Evolutionary conservation across 2,888 invertebrate genomes (phyloP).

Genomic region (Ariolimax columbianus): DNA sequence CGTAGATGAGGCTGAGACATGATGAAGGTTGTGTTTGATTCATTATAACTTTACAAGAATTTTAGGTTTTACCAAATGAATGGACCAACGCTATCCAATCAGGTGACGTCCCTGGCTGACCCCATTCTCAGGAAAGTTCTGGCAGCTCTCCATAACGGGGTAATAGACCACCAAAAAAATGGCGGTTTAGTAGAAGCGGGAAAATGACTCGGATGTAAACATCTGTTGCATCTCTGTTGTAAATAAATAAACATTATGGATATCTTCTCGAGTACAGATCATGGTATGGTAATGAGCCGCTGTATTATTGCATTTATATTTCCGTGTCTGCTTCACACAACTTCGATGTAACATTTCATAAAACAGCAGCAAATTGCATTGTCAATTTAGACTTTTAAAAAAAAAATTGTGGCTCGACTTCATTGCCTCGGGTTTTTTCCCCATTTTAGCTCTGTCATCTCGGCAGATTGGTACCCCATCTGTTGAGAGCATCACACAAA

Average conservation of each 20-base stretch:
- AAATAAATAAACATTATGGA: constrained; percentile 17
- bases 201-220: constrained; percentile 2
- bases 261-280: neutral
- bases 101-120: neutral
- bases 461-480: no score
- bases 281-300: neutral
- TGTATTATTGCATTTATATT: neutral
- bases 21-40: neutral
- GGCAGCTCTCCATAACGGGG: neutral
- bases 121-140: constrained; percentile 9
- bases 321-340: no score
- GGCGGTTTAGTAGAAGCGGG: neutral
- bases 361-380: no score
- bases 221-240: neutral
- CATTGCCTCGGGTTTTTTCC: no score
- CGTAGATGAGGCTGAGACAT: neutral
- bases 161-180: neutral
- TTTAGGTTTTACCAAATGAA: constrained; percentile 1
- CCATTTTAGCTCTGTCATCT: no score
- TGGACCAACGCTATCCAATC: constrained; percentile 4
- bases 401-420: no score
- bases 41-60: neutral
- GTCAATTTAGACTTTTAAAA: no score
- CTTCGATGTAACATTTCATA: no score
- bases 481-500: no score